These are phyloP conservation scores for Nyctibius bracteatus DNA, from an alignment of 2,113 vertebrate genomes.

Conservation along the genomic window DNA sequence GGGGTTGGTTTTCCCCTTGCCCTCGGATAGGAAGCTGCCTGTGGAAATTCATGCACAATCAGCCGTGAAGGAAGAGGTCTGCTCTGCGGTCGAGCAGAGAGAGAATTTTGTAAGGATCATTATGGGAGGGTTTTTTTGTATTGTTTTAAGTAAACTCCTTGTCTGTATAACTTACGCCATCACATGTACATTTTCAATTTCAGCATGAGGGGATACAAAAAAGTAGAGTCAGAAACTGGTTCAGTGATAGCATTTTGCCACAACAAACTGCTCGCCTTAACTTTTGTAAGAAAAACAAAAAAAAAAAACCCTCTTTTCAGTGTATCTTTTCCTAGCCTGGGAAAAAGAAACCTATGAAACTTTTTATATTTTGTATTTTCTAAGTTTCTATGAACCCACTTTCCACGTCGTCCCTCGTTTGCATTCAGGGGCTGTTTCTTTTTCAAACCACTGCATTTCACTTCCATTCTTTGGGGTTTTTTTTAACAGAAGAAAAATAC, in stretches of 20 bases:
- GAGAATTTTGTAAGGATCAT: background rate
- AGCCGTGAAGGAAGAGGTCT: background rate
- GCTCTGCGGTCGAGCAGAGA: background rate
- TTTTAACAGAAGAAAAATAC: conserved; percentile 11
- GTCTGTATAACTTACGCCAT: background rate
- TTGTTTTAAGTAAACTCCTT: background rate
- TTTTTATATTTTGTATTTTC: conserved; percentile 76
- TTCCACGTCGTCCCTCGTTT: conserved; percentile 27
- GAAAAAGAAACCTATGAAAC: conserved; percentile 45
- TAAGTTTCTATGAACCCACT: conserved; percentile 69
- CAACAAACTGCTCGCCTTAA: conserved; percentile 78
- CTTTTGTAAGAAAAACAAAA: conserved; percentile 72
- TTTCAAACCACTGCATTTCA: conserved; percentile 64
- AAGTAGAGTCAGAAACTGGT: conserved; percentile 21
- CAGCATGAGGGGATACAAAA: conserved; percentile 24
- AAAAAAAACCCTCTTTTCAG: conserved; percentile 51
- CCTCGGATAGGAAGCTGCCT: background rate
- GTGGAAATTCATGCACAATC: conserved; percentile 29
- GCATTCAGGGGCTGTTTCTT: conserved; percentile 40
- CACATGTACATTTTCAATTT: background rate
- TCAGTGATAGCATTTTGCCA: conserved; percentile 56
- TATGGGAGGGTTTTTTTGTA: background rate
- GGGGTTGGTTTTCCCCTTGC: background rate
- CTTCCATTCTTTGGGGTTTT: background rate
- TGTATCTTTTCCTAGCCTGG: conserved; percentile 64